Conservation (phyloP, 2,888 invertebrate species). For the Ctenicera cuprea region DNA sequence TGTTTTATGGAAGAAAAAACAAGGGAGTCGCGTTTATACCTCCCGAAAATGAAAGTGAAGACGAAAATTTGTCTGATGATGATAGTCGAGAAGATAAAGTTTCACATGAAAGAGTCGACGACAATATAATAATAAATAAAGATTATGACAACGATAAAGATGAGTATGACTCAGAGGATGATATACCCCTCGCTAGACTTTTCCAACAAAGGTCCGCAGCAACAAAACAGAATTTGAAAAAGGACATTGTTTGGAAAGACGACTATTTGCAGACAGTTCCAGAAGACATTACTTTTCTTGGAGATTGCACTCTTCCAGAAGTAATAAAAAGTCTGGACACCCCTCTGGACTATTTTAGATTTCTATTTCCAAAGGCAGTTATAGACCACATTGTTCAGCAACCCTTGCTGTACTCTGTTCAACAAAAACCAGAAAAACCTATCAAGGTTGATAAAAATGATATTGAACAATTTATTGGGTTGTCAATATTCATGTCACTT, state of each 20-base stretch:
- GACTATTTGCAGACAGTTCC: background rate
- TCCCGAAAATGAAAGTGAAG: slow-evolving; percentile 1
- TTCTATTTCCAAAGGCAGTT: background rate
- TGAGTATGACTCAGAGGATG: slow-evolving; percentile 1
- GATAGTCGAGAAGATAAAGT: background rate
- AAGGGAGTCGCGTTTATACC: slow-evolving; percentile 8
- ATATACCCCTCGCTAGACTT: background rate
- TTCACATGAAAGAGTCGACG: background rate
- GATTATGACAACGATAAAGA: background rate
- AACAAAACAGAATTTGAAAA: background rate
- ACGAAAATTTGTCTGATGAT: slow-evolving; percentile 13
- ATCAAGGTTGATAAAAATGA: slow-evolving; percentile 35
- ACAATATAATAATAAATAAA: no score
- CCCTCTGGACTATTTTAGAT: background rate
- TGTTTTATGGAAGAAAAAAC: slow-evolving; percentile 7
- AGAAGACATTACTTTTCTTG: background rate
- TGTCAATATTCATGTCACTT: no score
- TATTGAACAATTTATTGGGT: no score
- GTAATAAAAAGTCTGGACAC: background rate
- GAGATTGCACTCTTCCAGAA: slow-evolving; percentile 3
- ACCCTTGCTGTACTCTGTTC: slow-evolving; percentile 55
- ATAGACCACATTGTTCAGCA: slow-evolving; percentile 39
- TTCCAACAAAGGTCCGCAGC: slow-evolving; percentile 1
- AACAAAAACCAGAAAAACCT: slow-evolving; percentile 52
- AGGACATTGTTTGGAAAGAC: background rate